A percentile compares a stretch with the other conserved stretches of the same genome.
Conservation (phyloP, 2,113 vertebrate genomes). For the Rhinopomastus cyanomelas region DNA sequence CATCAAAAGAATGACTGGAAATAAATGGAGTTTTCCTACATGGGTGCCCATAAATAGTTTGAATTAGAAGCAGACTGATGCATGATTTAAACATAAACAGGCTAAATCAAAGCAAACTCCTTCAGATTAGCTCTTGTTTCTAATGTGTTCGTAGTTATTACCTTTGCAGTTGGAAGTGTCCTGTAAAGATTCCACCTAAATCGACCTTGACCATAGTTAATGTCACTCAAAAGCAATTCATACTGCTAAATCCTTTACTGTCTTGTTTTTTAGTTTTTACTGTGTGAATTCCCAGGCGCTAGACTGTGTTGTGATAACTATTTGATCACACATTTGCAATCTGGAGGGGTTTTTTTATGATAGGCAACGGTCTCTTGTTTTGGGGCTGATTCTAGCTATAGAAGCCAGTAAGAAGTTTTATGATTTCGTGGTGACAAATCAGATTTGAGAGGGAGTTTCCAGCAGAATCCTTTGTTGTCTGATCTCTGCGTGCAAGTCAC, state of each 20-base stretch:
- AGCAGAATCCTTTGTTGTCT: background rate
- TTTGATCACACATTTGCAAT: background rate
- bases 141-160: constrained; percentile 32
- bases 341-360: background rate
- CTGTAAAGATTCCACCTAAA: background rate
- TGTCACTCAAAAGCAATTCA: constrained; percentile 1
- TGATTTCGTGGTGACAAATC: background rate
- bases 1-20: constrained; percentile 24
- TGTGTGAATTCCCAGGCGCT: constrained; percentile 8
- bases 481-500: background rate
- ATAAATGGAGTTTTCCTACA: background rate
- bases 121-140: constrained; percentile 33
- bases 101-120: constrained; percentile 11
- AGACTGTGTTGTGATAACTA: constrained; percentile 43
- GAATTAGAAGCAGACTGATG: constrained; percentile 28
- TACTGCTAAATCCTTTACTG: background rate
- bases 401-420: background rate
- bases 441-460: background rate
- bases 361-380: background rate
- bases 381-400: background rate
- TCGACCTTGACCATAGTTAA: constrained; percentile 4
- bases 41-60: constrained; percentile 24
- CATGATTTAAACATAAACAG: constrained; percentile 25
- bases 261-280: background rate
- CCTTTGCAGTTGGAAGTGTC: background rate